Conservation (phyloP, 30 jellyfish, hydroid and myxozoan genomes). For the Mastigias papua region DNA sequence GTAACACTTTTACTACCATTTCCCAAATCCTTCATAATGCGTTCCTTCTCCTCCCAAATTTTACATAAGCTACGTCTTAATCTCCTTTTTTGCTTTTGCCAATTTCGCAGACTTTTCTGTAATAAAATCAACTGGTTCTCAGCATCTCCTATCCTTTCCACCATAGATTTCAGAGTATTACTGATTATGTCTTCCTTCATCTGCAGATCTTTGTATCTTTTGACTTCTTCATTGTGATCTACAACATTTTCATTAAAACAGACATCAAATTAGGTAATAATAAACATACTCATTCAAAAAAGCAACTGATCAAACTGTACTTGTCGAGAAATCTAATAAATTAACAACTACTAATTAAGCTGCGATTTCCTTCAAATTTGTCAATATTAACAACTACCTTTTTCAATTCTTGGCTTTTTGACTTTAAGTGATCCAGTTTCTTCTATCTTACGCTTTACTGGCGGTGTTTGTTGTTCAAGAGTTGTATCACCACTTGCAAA, state of each 20-base stretch:
- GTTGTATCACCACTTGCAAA: neutral
- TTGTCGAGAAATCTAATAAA: too few relatives aligned
- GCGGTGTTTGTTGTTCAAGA: neutral
- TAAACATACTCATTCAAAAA: neutral
- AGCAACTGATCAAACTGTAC: too few relatives aligned
- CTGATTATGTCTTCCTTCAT: neutral
- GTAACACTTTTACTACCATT: too few relatives aligned
- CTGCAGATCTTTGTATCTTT: neutral
- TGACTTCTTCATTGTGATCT: neutral
- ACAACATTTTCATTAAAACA: neutral
- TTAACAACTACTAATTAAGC: too few relatives aligned
- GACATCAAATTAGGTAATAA: neutral
- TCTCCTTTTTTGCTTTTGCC: neutral
- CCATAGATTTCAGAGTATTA: neutral
- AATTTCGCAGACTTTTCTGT: neutral
- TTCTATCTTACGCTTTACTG: neutral
- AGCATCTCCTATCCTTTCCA: neutral
- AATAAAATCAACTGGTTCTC: neutral
- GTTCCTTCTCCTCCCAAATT: neutral
- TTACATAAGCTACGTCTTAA: neutral
- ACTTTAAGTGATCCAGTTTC: neutral
- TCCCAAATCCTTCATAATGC: too few relatives aligned
- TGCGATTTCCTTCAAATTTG: too few relatives aligned
- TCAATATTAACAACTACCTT: neutral
- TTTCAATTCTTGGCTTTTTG: neutral